Percentiles rank a stretch among this genome's conserved stretches.
These are phyloP conservation scores for Montipora capricornis DNA, from an alignment of 64 coral and sea anemone species.

Conservation along the genomic window DNA sequence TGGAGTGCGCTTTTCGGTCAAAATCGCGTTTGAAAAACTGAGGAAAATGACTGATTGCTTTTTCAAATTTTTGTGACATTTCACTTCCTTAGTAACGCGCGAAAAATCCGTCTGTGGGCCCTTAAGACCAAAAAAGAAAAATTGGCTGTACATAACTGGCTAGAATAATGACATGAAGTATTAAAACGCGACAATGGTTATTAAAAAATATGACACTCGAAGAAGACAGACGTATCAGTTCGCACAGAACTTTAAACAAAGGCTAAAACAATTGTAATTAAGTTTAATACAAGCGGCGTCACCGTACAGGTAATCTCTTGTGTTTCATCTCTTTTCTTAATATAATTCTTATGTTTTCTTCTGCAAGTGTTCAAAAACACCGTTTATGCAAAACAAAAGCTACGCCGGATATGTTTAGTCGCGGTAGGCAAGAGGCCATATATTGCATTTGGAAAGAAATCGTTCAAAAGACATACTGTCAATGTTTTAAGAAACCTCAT, in stretches of 20 bases:
- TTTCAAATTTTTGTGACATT: too few relatives aligned
- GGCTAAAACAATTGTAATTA: not conserved
- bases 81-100: too few relatives aligned
- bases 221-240: not conserved
- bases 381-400: too few relatives aligned
- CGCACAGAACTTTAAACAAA: not conserved
- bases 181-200: not conserved
- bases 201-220: not conserved
- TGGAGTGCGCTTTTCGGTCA: not conserved
- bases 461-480: too few relatives aligned
- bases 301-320: not conserved
- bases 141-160: not conserved
- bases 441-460: too few relatives aligned
- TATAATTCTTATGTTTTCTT: not conserved
- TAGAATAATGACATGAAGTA: slow-evolving; percentile 4
- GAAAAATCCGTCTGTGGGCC: too few relatives aligned
- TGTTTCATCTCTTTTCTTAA: not conserved
- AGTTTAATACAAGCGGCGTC: not conserved
- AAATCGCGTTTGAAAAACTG: not conserved
- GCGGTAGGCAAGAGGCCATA: too few relatives aligned
- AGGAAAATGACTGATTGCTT: not conserved
- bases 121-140: not conserved
- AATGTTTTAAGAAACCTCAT: too few relatives aligned
- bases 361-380: too few relatives aligned
- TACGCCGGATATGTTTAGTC: too few relatives aligned